Evolutionary conservation across 2,113 vertebrate genomes (phyloP).

Genomic region (Onychostoma macrolepis): DNA sequence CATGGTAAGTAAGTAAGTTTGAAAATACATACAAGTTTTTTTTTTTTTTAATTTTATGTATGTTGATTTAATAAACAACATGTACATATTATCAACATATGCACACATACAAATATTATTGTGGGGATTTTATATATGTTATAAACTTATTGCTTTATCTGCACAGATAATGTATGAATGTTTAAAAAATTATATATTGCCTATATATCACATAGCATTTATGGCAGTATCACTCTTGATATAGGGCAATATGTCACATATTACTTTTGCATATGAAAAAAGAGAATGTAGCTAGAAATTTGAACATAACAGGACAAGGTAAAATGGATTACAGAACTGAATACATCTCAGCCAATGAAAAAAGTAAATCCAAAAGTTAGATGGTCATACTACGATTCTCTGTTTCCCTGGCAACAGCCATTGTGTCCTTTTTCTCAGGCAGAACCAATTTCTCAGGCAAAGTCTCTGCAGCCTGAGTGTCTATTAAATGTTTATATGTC

Average conservation of each 20-base stretch:
- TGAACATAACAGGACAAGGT: not conserved
- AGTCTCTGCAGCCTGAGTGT: slow-evolving; percentile 50
- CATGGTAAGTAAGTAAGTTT: not conserved
- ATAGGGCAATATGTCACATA: not conserved
- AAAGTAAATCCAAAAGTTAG: slow-evolving; percentile 38
- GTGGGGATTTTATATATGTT: not conserved
- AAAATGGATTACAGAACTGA: not conserved
- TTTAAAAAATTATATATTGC: not conserved
- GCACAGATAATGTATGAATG: not conserved
- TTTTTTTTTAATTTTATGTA: no score
- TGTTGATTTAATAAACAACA: no score
- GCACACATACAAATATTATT: no score
- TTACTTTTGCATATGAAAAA: not conserved
- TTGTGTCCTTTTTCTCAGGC: slow-evolving; percentile 46
- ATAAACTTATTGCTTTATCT: not conserved
- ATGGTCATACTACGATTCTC: slow-evolving; percentile 29
- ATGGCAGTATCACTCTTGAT: not conserved
- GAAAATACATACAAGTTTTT: no score
- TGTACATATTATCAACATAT: no score
- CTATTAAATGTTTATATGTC: slow-evolving; percentile 48
- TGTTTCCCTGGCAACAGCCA: slow-evolving; percentile 45
- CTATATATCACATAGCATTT: not conserved
- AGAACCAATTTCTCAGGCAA: slow-evolving; percentile 52
- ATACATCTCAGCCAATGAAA: slow-evolving; percentile 3
- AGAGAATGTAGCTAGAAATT: no score